Evolutionary conservation across 2,113 vertebrate species (phyloP).

Genomic region (Electrona antarctica): DNA sequence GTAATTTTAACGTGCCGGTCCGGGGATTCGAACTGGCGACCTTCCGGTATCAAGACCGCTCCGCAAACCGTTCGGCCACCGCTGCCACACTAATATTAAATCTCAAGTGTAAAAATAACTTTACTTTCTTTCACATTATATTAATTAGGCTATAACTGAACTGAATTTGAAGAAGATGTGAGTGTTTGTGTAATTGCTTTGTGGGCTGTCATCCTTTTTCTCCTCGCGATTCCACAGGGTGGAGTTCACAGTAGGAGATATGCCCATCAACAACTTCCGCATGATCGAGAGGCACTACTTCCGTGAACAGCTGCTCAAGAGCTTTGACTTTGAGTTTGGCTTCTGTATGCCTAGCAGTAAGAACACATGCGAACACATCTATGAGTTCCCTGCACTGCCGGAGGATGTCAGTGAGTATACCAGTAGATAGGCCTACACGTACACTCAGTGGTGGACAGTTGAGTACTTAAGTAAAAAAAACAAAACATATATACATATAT

Average conservation of each 20-base stretch:
- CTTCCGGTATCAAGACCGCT: too few relatives aligned
- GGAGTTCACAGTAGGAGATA: constrained; percentile 97
- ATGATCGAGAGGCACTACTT: constrained; percentile 99
- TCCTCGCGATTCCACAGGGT: constrained; percentile 79
- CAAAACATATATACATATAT: too few relatives aligned
- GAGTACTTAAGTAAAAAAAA: too few relatives aligned
- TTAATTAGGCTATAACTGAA: too few relatives aligned
- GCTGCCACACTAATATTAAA: too few relatives aligned
- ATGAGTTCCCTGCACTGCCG: constrained; percentile 94
- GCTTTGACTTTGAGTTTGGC: constrained; percentile 98
- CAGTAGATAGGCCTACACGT: neutral
- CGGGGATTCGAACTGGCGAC: too few relatives aligned
- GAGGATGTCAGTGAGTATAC: constrained; percentile 92
- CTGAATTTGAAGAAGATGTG: neutral
- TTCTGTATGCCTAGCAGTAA: constrained; percentile 99
- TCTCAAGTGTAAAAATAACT: too few relatives aligned
- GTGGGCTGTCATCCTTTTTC: neutral
- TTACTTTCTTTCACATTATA: too few relatives aligned
- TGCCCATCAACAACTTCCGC: constrained; percentile 96
- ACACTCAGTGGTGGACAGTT: neutral
- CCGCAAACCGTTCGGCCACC: too few relatives aligned
- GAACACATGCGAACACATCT: constrained; percentile 98
- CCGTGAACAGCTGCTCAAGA: constrained; percentile 93
- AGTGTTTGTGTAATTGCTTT: neutral
- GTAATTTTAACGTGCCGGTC: too few relatives aligned